A percentile compares a stretch with the other conserved stretches of the same genome.
phyloP scores from a whole-genome alignment of 1,140 invertebrate species.

The Drosophila lowei region DNA sequence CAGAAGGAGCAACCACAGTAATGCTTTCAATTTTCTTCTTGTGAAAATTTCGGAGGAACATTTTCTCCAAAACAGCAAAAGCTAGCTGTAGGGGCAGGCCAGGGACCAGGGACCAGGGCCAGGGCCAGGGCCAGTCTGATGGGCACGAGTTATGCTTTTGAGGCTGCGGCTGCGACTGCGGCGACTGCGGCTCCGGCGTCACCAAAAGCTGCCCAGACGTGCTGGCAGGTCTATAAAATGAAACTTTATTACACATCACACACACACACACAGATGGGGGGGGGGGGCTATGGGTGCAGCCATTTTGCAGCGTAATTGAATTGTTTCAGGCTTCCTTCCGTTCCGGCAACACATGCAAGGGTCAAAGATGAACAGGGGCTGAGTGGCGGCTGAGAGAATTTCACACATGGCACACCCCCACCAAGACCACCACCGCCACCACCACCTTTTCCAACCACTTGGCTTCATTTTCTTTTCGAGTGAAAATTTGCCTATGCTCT shows the following conservation, averaged over 20 bases:
- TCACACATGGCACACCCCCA: slow-evolving; percentile 36
- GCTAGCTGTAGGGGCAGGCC: slow-evolving; percentile 24
- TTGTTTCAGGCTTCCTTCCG: slow-evolving; percentile 68
- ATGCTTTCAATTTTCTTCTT: slow-evolving; percentile 74
- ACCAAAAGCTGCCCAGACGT: slow-evolving; percentile 67
- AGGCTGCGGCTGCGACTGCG: slow-evolving; percentile 45
- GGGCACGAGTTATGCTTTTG: slow-evolving; percentile 74
- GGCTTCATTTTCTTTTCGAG: slow-evolving; percentile 64
- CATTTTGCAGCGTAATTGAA: slow-evolving; percentile 78
- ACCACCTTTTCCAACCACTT: slow-evolving; percentile 45
- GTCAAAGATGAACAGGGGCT: slow-evolving; percentile 39
- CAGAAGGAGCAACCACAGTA: slow-evolving; percentile 48
- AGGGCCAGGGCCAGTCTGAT: slow-evolving; percentile 45
- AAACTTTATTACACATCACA: slow-evolving; percentile 74
- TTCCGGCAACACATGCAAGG: slow-evolving; percentile 51
- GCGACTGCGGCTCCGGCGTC: slow-evolving; percentile 55
- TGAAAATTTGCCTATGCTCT: slow-evolving; percentile 67
- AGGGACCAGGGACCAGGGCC: background rate
- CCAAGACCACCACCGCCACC: slow-evolving; percentile 2
- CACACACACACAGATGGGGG: slow-evolving; percentile 22
- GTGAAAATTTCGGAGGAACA: slow-evolving; percentile 40
- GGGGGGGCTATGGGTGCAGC: slow-evolving; percentile 26
- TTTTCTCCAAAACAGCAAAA: slow-evolving; percentile 27
- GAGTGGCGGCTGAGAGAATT: slow-evolving; percentile 9
- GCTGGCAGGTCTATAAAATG: slow-evolving; percentile 80